Percentiles rank a stretch among this genome's conserved stretches.
Evolutionary conservation across 2,113 vertebrate species (phyloP).

Genomic region (Trochalopteron elliotii): DNA sequence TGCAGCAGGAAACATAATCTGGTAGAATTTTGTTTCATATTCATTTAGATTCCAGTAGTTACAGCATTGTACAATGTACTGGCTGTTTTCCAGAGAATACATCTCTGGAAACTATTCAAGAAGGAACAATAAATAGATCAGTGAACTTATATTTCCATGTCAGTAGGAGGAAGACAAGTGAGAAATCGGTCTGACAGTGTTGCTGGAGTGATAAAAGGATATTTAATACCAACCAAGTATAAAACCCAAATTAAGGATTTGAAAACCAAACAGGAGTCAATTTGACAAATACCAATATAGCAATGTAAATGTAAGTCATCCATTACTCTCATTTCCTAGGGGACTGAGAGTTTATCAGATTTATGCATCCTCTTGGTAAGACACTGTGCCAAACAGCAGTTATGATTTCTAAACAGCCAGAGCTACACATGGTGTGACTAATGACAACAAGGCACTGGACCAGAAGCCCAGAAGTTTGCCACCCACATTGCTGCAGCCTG

Average conservation of each 20-base stretch:
- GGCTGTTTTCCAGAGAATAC: neutral
- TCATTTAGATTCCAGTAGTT: neutral
- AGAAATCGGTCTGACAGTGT: neutral
- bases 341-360: neutral
- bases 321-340: neutral
- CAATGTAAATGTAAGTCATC: neutral
- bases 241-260: constrained; percentile 26
- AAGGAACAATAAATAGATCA: neutral
- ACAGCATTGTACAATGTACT: neutral
- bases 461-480: neutral
- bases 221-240: neutral
- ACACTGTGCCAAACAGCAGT: neutral
- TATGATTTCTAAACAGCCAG: neutral
- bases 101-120: neutral
- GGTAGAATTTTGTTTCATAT: neutral
- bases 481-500: neutral
- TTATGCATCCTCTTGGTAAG: neutral
- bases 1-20: neutral
- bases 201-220: neutral
- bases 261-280: neutral
- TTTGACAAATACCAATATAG: constrained; percentile 27
- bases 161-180: neutral
- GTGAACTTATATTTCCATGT: constrained; percentile 1
- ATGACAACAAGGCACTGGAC: neutral
- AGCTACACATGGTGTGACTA: rapidly evolving